Base-by-base conservation (phyloP, 2,888 invertebrate genomes). In the Drosophila histrio region DNA sequence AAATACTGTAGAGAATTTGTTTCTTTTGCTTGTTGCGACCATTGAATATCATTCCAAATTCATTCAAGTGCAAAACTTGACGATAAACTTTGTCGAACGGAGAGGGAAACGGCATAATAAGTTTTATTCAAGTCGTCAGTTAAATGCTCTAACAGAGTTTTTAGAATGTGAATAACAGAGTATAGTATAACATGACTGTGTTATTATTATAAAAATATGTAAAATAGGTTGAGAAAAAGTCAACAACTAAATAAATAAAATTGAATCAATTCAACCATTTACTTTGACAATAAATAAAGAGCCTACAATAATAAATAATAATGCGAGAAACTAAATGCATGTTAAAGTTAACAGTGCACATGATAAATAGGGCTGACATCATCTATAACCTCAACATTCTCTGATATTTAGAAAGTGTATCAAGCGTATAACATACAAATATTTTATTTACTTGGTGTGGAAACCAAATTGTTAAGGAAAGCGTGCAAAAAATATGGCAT, bases 51-150 rank as follows among this genome's bases (percentile, higher is more conserved):
- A 52, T 80, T 75, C 47, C 26, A 53, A 49, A 64, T 50, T 72
- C 80, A 79, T 69, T 85, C 83, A 75, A 87, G 77, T 72, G 87
- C 77, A 74, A 83, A 79, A 78, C 73, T 74, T 80, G 66, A 67
- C 72, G 86, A 89, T 87, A 89, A 53, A 53, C 71, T 78, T 77
- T 73, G 39, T 44, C 46, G 22, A 61, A 53, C 11, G 11, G 54
- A 24, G 26, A 26, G 30, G n/a, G 57, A 15, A 22, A 26, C 26
- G 38, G 21, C 11, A 47, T 50, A 39, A 19, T 22, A 36, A 34
- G 26, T 26, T 30, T 3, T 8, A n/a, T 1, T 6, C 21, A 30
- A 41, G 30, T 30, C 53, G 41, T 41, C 22, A 15, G 1, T 11
- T 9, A 13, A 28, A 52, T 52, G 22, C 65, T 38, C 52, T 65